Base-by-base conservation (phyloP, 2,113 vertebrate genomes). In the Lagopus leucura region DNA sequence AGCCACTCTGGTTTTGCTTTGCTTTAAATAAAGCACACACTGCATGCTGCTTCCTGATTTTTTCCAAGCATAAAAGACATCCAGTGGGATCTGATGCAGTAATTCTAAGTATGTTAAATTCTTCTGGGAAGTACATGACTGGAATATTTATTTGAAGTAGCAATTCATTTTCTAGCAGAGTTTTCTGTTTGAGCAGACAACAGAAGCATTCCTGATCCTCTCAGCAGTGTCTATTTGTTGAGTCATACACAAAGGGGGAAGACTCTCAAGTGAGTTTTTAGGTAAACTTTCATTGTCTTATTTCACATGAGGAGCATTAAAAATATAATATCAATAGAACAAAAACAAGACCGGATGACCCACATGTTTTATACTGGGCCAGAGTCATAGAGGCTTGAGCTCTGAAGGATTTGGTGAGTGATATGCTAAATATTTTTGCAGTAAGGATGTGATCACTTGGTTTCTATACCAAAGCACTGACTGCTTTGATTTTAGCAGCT, bases 401-500 rank as follows among this genome's bases (percentile, higher is more conserved):
- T 94, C 74, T 89, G n/a, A 84, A 65, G 13, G 21, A 40, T 87
- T 78, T 80, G 34, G 36, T 82, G 40, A 85, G 66, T 74, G 82
- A 79, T 60, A 83, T 2, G 8, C 42, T 94, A 90, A 89, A 73
- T 94, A 86, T 76, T 85, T 86, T 86, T 79, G 79, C 78, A 91
- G 77, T 84, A 70, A 58, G 92, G 73, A 82, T 72, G 69, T n/a
- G 74, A 90, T 82, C 32, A 61, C 74, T 92, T 80, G n/a, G 30
- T 82, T 94, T 88, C 82, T 57, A 27, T 52, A 74, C 17, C 0
- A 0, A 88, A 93, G 58, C n/a, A 70, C 50, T 5, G 8, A 81
- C 8, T 55, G 22, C 84, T 96, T 95, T 95, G 90, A 95, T 94
- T 95, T 94, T 54, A 93, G 75, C 87, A 95, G 82, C 86, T 71